phyloP scores from a whole-genome alignment of 2,797 vertebrate species.

The Gymnoscopelus braueri region DNA sequence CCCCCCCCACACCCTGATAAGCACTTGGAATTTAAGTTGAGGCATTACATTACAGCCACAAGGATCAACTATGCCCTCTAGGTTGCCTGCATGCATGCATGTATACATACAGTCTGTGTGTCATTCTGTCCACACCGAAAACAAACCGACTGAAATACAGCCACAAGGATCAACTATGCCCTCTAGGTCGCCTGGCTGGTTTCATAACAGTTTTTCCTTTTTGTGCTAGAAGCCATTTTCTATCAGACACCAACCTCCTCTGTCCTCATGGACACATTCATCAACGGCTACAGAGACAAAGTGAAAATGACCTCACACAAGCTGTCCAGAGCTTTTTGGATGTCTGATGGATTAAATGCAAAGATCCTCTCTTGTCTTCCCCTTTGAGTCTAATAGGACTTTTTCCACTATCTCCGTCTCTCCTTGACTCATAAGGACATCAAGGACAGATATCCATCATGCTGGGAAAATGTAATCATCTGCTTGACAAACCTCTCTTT shows the following conservation, averaged over 20 bases:
- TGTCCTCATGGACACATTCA: constrained; percentile 9
- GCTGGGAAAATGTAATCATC: constrained; percentile 38
- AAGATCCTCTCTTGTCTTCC: constrained; percentile 14
- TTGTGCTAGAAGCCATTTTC: not conserved
- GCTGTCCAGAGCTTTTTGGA: not conserved
- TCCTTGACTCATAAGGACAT: constrained; percentile 22
- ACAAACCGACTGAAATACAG: no score
- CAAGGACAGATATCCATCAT: constrained; percentile 28
- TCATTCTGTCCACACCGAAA: no score
- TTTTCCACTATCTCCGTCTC: constrained; percentile 8
- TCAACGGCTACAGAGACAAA: constrained; percentile 3
- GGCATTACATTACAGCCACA: no score
- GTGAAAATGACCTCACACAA: not conserved
- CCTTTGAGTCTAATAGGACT: constrained; percentile 5
- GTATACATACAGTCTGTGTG: no score
- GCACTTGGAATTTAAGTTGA: no score
- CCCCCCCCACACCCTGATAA: no score
- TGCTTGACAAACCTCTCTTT: constrained; percentile 18
- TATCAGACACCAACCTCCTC: not conserved
- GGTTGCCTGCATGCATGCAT: no score
- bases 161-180: no score
- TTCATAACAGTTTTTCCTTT: no score
- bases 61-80: no score
- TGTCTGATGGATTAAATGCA: constrained; percentile 28
- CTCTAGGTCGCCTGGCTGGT: no score